A percentile compares a stretch with the other conserved stretches of the same genome.
These are phyloP conservation scores for Himalopsyche anomala DNA, from an alignment of 2,888 invertebrate genomes.

Conservation along the genomic window DNA sequence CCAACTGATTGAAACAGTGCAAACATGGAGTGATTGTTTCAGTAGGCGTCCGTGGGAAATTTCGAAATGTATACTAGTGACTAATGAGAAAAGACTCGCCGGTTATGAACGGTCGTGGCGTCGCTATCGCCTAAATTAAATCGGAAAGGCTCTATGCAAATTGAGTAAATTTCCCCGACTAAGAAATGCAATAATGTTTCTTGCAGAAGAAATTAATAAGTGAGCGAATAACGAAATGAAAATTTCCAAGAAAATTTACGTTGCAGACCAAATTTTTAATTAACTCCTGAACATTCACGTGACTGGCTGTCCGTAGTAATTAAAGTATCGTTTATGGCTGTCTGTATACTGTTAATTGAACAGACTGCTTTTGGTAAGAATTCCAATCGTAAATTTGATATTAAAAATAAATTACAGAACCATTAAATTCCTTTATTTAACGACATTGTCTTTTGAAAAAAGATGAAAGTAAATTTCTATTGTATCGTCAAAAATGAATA, in stretches of 20 bases:
- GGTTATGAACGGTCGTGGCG: conserved; percentile 16
- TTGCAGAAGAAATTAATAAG: conserved; percentile 51
- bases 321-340: conserved; percentile 6
- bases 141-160: conserved; percentile 52
- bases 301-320: neutral
- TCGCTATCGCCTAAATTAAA: conserved; percentile 51
- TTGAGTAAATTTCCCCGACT: conserved; percentile 41
- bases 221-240: conserved; percentile 46
- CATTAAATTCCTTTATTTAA: neutral
- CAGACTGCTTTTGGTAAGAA: neutral
- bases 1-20: conserved; percentile 39
- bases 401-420: conserved; percentile 8
- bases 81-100: conserved; percentile 52
- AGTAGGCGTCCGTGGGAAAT: conserved; percentile 9
- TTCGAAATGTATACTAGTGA: neutral
- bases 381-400: conserved; percentile 33
- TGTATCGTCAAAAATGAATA: no score
- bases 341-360: conserved; percentile 35
- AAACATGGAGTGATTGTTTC: conserved; percentile 50
- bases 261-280: conserved; percentile 50
- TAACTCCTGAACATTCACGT: conserved; percentile 14
- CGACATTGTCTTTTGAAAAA: neutral
- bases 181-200: conserved; percentile 55
- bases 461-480: no score
- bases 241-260: conserved; percentile 36